Percentiles rank a stretch among this genome's conserved stretches.
Evolutionary conservation across 2,888 invertebrate genomes (phyloP).

Genomic region (Nysson spinosus): DNA sequence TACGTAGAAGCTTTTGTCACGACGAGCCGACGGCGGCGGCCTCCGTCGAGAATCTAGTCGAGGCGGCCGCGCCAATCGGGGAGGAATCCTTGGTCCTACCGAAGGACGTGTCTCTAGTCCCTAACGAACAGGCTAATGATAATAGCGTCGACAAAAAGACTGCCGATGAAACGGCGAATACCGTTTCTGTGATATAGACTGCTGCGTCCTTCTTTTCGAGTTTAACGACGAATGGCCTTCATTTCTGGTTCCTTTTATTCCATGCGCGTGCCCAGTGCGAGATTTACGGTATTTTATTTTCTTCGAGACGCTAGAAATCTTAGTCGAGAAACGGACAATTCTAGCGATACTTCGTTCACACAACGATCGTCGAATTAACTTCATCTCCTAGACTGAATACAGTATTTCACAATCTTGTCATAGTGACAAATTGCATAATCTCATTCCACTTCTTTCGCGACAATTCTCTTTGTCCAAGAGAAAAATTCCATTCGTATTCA

Average conservation of each 20-base stretch:
- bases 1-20: constrained; percentile 65
- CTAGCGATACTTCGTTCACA: no score
- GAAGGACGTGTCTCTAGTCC: constrained; percentile 69
- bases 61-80: constrained; percentile 75
- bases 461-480: background rate
- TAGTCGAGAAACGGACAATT: background rate
- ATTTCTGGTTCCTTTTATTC: constrained; percentile 7
- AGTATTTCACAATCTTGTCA: constrained; percentile 37
- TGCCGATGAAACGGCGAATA: constrained; percentile 71
- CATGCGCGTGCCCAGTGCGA: background rate
- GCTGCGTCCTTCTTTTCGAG: constrained; percentile 1
- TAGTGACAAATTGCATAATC: constrained; percentile 16
- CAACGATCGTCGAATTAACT: constrained; percentile 8
- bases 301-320: background rate
- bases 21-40: constrained; percentile 63
- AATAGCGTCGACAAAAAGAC: constrained; percentile 71
- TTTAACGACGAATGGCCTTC: background rate
- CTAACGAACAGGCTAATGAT: constrained; percentile 50
- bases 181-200: constrained; percentile 77
- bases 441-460: constrained; percentile 18
- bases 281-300: background rate
- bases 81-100: constrained; percentile 69
- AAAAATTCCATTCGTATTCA: no score
- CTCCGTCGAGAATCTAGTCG: constrained; percentile 74
- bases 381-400: constrained; percentile 39